Conservation (phyloP, 2,888 invertebrate genomes). For the Deilephila porcellus region DNA sequence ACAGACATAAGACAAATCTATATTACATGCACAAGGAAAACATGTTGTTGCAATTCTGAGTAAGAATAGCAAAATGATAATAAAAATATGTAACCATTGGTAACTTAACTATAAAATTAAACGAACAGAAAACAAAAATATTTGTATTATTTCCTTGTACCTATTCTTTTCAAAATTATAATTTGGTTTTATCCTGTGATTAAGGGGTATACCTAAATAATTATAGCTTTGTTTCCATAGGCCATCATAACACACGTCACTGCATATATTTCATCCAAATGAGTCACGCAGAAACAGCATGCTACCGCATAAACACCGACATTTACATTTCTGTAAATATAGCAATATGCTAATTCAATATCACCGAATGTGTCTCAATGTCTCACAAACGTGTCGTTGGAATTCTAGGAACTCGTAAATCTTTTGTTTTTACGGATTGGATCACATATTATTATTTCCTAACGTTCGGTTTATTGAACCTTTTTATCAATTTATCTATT, state of each 20-base stretch:
- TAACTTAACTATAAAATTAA: no score
- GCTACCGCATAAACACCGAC: not conserved
- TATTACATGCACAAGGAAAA: no score
- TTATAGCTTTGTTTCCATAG: no score
- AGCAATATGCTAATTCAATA: not conserved
- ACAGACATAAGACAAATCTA: no score
- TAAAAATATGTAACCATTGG: no score
- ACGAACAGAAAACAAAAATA: no score
- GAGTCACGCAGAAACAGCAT: not conserved
- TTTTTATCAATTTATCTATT: no score
- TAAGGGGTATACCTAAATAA: not conserved
- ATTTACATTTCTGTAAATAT: not conserved
- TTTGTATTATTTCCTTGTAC: no score
- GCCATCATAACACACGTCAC: not conserved
- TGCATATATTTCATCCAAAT: not conserved
- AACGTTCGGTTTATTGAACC: not conserved
- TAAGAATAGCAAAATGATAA: no score
- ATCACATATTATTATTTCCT: not conserved
- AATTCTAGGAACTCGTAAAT: not conserved
- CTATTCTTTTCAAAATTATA: no score
- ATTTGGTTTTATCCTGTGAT: no score
- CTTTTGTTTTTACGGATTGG: not conserved
- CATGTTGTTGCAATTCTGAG: no score
- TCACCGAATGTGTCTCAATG: not conserved
- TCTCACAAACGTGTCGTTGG: not conserved